Evolutionary conservation across 2,113 vertebrate genomes (phyloP), one percentile per base, ranked within the genome.

Genomic region (Protomyctophum bolini): DNA sequence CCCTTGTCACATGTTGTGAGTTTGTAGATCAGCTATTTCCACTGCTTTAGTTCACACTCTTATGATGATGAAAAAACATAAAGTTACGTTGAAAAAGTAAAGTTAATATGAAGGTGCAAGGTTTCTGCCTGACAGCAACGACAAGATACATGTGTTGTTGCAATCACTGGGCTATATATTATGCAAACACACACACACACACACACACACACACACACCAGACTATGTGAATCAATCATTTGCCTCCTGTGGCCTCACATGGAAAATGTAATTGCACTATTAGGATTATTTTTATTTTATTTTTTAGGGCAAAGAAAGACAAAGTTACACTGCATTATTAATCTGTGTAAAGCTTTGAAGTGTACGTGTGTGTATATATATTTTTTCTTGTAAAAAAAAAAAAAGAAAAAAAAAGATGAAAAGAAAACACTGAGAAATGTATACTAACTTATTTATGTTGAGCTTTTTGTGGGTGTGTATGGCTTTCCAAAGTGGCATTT

Each of bases 371-470:
- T 88, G 79, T 79, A 91, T 95, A 94, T 95, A 94, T 94, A 94
- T 92, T 95, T 95, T 93, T 93, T 92, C 94, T 93, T 96, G 94
- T 93, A 95, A 95, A 97, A 41, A 41, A 41, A 33, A 41, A 6
- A 41, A 41, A 41, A 41, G 33, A 41, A 41, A 41, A 41, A 41
- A 41, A 41, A 6, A 41, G 5, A 41, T 4, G 33, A 41, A 41
- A 41, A 41, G 33, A 41, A 41, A 94, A 98, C 95, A 98, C 96
- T 97, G 96, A 98, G 94, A 83, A 96, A 95, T 95, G 94, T 96
- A 94, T 96, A 98, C 95, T 98, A 98, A 99, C 94, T 99, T 99
- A 98, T 99, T 99, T 98, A 97, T 97, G 95, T 97, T 93, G 84
- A 92, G 81, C 92, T 94, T 94, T 93, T 94, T 92, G 66, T 90